Conservation (phyloP, 2,888 invertebrate genomes). For the Drosophila pseudotakahashii region DNA sequence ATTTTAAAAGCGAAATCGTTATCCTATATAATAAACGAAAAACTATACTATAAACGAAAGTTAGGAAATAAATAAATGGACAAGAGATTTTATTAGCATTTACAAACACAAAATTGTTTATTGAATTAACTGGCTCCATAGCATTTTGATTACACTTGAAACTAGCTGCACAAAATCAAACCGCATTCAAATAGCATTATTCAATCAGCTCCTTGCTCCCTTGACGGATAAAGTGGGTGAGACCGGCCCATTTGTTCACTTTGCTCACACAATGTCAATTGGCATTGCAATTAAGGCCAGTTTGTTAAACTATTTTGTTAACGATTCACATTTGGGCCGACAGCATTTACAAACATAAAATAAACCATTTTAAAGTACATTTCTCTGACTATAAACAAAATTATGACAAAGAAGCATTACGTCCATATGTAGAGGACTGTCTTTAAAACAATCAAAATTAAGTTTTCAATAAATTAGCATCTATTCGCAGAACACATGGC, state of each 20-base stretch:
- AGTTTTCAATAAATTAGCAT: slow-evolving; percentile 71
- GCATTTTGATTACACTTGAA: slow-evolving; percentile 67
- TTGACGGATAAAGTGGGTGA: slow-evolving; percentile 2
- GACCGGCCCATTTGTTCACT: neutral
- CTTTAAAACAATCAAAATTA: slow-evolving; percentile 22
- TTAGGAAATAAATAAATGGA: too few species aligned
- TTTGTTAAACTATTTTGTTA: too few species aligned
- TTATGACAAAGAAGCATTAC: too few species aligned
- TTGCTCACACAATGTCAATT: slow-evolving; percentile 29
- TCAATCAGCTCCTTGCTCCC: slow-evolving; percentile 53
- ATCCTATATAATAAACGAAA: too few species aligned
- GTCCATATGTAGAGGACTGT: neutral
- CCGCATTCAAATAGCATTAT: slow-evolving; percentile 72
- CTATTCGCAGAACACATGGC: slow-evolving; percentile 52
- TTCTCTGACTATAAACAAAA: too few species aligned
- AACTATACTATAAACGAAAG: too few species aligned
- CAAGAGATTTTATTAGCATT: neutral
- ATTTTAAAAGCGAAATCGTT: too few species aligned
- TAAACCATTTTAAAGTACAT: too few species aligned
- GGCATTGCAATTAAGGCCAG: neutral
- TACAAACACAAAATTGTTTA: slow-evolving; percentile 36
- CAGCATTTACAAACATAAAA: too few species aligned
- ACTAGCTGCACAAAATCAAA: slow-evolving; percentile 68
- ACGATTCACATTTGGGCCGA: too few species aligned
- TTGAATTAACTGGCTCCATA: slow-evolving; percentile 50